Percentiles rank a stretch among this genome's conserved stretches.
Conservation (phyloP, 2,113 vertebrate species). For the Platysternon megacephalum region DNA sequence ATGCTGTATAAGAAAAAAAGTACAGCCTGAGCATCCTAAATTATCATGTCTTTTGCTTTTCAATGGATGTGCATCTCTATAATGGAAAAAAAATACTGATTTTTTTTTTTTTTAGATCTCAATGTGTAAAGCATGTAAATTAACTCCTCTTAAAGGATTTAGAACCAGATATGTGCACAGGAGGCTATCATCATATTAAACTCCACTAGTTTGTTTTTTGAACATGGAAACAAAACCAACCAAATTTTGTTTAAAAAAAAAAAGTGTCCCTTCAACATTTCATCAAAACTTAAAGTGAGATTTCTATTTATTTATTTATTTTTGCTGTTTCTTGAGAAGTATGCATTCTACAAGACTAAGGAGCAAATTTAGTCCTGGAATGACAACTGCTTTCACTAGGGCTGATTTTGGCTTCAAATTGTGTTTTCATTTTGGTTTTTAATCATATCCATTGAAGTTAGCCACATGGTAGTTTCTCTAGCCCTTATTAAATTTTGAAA, state of each 20-base stretch:
- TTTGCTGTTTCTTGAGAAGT: neutral
- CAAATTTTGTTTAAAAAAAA: neutral
- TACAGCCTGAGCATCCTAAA: neutral
- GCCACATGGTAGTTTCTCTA: neutral
- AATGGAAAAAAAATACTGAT: neutral
- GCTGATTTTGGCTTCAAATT: neutral
- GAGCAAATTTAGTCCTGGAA: neutral
- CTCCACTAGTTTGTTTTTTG: neutral
- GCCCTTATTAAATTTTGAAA: neutral
- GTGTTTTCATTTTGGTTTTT: neutral
- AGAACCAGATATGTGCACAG: neutral
- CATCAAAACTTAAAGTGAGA: neutral
- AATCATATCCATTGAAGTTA: neutral
- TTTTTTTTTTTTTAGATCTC: neutral
- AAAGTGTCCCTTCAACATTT: neutral
- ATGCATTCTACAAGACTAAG: neutral
- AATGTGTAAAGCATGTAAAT: neutral
- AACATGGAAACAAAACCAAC: neutral
- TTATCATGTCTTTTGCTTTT: neutral
- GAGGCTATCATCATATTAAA: neutral
- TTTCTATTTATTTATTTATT: neutral
- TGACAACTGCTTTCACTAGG: neutral
- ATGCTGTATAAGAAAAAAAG: neutral
- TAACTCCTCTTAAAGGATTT: neutral
- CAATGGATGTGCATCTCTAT: neutral